Percentiles rank a stretch among this genome's conserved stretches.
Conservation (phyloP, 2,888 invertebrate genomes). For the Cepaea hortensis region DNA sequence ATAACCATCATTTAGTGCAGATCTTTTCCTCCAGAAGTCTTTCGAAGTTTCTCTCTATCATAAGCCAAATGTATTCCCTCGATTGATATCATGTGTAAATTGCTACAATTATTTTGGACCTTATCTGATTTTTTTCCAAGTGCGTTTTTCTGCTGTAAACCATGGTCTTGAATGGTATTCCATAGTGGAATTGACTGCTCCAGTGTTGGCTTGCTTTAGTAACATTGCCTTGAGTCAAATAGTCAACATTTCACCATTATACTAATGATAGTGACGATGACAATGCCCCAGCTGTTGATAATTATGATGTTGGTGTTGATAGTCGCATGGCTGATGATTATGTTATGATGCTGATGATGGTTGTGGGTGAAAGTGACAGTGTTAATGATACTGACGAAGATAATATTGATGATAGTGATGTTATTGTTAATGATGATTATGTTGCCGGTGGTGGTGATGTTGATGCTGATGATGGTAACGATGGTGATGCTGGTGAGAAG, state of each 20-base stretch:
- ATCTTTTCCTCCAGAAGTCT: no score
- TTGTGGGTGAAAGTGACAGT: not conserved
- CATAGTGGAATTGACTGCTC: no score
- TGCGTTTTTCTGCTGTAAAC: no score
- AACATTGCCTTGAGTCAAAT: no score
- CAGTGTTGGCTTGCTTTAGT: no score
- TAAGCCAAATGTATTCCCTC: no score
- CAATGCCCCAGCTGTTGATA: constrained; percentile 1
- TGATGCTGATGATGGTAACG: constrained; percentile 11
- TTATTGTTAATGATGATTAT: constrained; percentile 6
- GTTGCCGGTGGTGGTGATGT: not conserved
- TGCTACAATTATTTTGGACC: no score
- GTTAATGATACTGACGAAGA: not conserved
- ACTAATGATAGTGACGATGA: constrained; percentile 29
- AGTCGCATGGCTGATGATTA: not conserved
- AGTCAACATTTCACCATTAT: not conserved
- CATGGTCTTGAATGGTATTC: no score
- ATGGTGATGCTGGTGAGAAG: not conserved
- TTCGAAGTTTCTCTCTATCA: no score
- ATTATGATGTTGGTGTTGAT: constrained; percentile 5
- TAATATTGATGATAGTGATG: constrained; percentile 24
- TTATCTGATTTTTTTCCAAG: no score
- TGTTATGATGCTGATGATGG: not conserved
- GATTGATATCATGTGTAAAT: no score
- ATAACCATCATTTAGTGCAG: not conserved